Evolutionary conservation across 2,888 invertebrate species (phyloP).

Genomic region (Tholera decimalis): DNA sequence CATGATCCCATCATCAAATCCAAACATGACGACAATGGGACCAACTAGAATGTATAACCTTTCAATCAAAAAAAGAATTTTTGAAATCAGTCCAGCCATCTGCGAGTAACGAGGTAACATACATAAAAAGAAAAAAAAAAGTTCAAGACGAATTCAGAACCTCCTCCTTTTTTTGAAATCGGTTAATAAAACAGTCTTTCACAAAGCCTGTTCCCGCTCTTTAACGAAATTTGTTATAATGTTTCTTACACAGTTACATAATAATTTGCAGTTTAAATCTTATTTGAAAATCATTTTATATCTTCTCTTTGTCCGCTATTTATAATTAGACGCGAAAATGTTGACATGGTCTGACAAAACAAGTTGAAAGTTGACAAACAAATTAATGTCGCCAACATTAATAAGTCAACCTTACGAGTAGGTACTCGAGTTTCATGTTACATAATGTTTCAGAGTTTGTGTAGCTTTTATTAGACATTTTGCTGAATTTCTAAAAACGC

Average conservation of each 20-base stretch:
- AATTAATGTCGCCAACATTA: constrained; percentile 12
- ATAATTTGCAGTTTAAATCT: not conserved
- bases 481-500: not conserved
- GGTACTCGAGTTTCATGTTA: not conserved
- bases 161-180: too few relatives aligned
- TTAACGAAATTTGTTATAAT: not conserved
- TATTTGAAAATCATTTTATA: not conserved
- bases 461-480: not conserved
- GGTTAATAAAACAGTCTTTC: too few relatives aligned
- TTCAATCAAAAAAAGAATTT: too few relatives aligned
- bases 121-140: too few relatives aligned
- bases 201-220: too few relatives aligned
- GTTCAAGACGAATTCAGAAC: too few relatives aligned
- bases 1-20: too few relatives aligned
- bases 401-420: not conserved
- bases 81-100: too few relatives aligned
- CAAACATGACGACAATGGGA: too few relatives aligned
- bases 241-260: not conserved
- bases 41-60: too few relatives aligned
- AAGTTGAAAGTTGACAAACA: constrained; percentile 8
- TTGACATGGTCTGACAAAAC: not conserved
- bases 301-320: not conserved
- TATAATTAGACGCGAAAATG: constrained; percentile 1
- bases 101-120: too few relatives aligned
- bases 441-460: constrained; percentile 7